A percentile compares a stretch with the other conserved stretches of the same genome.
phyloP scores from a whole-genome alignment of 1,140 invertebrate species.

The Halictus rubicundus region DNA sequence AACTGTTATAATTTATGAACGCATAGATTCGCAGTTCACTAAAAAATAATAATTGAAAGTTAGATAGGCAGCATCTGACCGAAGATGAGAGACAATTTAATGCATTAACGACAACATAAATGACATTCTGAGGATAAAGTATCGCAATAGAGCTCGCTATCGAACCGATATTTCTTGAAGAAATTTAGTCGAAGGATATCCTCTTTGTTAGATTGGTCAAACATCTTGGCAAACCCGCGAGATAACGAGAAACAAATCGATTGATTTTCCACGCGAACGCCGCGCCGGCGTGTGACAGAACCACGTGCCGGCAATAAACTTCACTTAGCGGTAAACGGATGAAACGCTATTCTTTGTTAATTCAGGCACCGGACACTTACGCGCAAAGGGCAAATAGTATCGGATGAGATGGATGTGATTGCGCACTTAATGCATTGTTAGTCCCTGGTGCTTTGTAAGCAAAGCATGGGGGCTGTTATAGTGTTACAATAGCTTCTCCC shows the following conservation, averaged over 20 bases:
- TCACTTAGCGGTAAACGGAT: slow-evolving; percentile 50
- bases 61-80: too few species aligned
- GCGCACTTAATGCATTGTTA: slow-evolving; percentile 81
- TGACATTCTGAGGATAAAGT: too few species aligned
- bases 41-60: too few species aligned
- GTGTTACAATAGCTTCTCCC: slow-evolving; percentile 75
- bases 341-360: slow-evolving; percentile 64
- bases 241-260: slow-evolving; percentile 23
- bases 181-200: background rate
- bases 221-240: too few species aligned
- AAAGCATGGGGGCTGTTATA: slow-evolving; percentile 79
- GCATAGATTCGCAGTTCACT: too few species aligned
- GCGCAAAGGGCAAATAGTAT: slow-evolving; percentile 81
- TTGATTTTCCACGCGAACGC: background rate
- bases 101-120: too few species aligned
- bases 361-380: slow-evolving; percentile 75
- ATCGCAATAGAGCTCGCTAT: too few species aligned
- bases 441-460: slow-evolving; percentile 78
- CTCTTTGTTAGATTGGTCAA: background rate
- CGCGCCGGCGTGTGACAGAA: slow-evolving; percentile 7
- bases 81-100: too few species aligned
- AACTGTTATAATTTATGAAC: too few species aligned
- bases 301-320: slow-evolving; percentile 42
- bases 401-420: slow-evolving; percentile 81
- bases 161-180: too few species aligned